phyloP scores from a whole-genome alignment of 2,888 invertebrate species.

The Eulithis testata region DNA sequence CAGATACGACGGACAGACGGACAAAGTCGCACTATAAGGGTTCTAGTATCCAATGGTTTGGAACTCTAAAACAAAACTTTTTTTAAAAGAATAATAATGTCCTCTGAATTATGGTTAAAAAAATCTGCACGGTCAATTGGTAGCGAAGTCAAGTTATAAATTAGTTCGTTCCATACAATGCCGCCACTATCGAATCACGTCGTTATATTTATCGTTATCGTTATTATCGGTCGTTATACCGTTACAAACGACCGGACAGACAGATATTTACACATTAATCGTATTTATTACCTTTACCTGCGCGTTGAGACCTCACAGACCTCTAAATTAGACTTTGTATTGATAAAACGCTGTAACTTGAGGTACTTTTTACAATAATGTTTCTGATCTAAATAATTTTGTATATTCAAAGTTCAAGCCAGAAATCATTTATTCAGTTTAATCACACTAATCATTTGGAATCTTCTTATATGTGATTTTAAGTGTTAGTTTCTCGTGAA shows the following conservation, averaged over 20 bases:
- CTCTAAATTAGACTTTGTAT: constrained; percentile 46
- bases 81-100: too few species aligned
- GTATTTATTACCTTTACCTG: constrained; percentile 67
- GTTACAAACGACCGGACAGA: constrained; percentile 76
- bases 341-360: constrained; percentile 18
- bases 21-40: too few species aligned
- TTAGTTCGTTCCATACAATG: constrained; percentile 16
- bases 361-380: neutral
- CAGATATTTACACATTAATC: constrained; percentile 77
- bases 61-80: too few species aligned
- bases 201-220: constrained; percentile 79
- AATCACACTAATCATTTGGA: too few species aligned
- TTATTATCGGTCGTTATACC: constrained; percentile 81
- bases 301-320: constrained; percentile 40
- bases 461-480: too few species aligned
- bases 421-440: too few species aligned
- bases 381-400: too few species aligned
- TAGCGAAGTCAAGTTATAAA: neutral
- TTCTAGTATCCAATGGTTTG: too few species aligned
- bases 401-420: too few species aligned
- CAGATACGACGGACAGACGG: too few species aligned
- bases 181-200: constrained; percentile 36
- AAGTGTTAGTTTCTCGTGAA: too few species aligned
- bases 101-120: too few species aligned
- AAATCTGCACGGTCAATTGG: neutral